Base-by-base conservation (phyloP, 2,888 invertebrate genomes). In the Plagodis pulveraria region DNA sequence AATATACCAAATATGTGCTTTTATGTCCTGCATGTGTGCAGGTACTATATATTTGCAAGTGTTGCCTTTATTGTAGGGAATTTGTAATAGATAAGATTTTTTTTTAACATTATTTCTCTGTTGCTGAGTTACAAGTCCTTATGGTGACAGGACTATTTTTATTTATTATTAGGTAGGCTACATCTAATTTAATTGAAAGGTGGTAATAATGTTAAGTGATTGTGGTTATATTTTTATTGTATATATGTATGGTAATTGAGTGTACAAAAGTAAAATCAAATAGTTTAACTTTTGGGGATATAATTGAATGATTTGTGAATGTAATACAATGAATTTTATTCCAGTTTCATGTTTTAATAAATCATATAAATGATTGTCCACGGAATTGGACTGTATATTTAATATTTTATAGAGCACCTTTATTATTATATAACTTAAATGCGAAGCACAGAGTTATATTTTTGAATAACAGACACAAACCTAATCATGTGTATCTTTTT, bases 1-100 rank as follows among this genome's bases (percentile, higher is more conserved):
- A 86, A 86, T 86, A 91, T 88, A 91, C 91, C 91, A 91, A 92
- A 91, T 84, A 65, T 85, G 86, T 89, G 91, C 91, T 91, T 92
- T 90, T 90, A 89, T 82, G 85, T 86, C 80, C 79, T 77, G 79
- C 78, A 76, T 76, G 71, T 66, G 72, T 55, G 69, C 64, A 60
- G 67, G 61, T 56, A 57, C 56, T 70, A 77, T 83, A 76, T 80
- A 75, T 81, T 82, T 82, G 85, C 81, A 86, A 84, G 76, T 82
- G 84, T 90, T 90, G 91, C 91, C 91, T 91, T 88, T 80, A 73
- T 86, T 86, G 81, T 78, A 83, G 55, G 48, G 66, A 65, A 56
- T 65, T 63, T 50, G 50, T 58, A 58, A 44, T 43, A 42, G 44
- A 55, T 56, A 54, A 43, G 32, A 47, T 50, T 7, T 35, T 43